Evolutionary conservation across 2,797 vertebrate genomes (phyloP), one percentile per base, ranked within the genome.

Genomic region (Columba guinea): DNA sequence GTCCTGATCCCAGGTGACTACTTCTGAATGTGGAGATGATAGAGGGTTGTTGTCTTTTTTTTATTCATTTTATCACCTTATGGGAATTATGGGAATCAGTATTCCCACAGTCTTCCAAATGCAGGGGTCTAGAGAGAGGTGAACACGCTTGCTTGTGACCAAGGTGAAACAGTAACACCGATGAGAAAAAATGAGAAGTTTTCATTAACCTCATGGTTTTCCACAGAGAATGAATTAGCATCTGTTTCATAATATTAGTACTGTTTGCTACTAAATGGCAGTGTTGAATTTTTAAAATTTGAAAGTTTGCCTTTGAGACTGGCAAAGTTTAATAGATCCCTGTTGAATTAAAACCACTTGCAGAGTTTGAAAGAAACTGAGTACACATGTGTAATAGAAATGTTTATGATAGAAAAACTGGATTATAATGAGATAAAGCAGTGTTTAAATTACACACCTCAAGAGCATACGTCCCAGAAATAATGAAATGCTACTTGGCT

Each of bases 41-140:
- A 84, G 6, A 51, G 4, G 2, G 3, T 48, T 58, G 5, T 74
- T 67, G 17, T 23, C 52, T 73, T 85, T 74, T 23, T 77, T 82
- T 44, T 44, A 46, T 28, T 49, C 0, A 13, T 92, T 77, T 93
- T 53, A 49, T 74, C 76, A 51, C 16, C 4, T 62, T 49, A 23
- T 4, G 4, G 59, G 48, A 87, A 13, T 84, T 78, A n/a, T 0
- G 1, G 4, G 11, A 48, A 44, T 85, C 32, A 5, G 0, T 52
- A 71, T 67, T 83, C 24, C 28, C 65, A 11, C 8, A 77, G 0
- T 60, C 27, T 78, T 77, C 20, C 14, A 78, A 56, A 19, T 6
- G 15, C 0, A 0, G 27, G 21, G 75, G 2, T 75, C 32, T 2
- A 51, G 26, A 67, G 22, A 51, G 17, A 26, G 39, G 9, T 10